Evolutionary conservation across 2,113 vertebrate genomes (phyloP), one percentile per base, ranked within the genome.

Genomic region (Sarotherodon lohbergeri): DNA sequence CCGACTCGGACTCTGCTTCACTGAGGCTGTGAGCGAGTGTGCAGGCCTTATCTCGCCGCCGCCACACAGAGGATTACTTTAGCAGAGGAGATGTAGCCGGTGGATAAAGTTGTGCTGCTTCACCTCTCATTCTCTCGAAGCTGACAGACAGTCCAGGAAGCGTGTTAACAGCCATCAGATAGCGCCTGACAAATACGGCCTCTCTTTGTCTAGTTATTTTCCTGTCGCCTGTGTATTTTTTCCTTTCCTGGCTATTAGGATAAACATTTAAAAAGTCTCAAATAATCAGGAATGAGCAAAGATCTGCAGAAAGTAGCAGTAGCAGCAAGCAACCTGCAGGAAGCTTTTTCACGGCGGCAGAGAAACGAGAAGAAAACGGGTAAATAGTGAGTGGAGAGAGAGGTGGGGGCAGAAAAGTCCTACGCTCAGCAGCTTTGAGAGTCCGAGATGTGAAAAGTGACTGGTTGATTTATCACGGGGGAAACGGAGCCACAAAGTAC

Each of bases 391-490:
- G 87, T n/a, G 63, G 4, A 81, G 19, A 29, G 41, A 48, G 68
- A 76, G 41, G 41, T 76, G 66, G 50, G 50, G 73, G 59, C 52
- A 8, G 11, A 90, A 95, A 95, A 96, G 90, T 83, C 94, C 96
- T 95, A 88, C 94, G 89, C 98, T 99, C 98, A 99, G 98, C 98
- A 99, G 96, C 97, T 98, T 97, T 97, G 95, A 97, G 96, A 95
- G 95, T 96, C 95, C 96, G 55, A 98, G 97, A 94, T 97, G 97
- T 97, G 96, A 97, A 95, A 97, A 97, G 97, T 97, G 98, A 98
- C 97, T 96, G 92, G 92, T 97, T 99, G 98, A 99, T 99, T 99
- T 99, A 99, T 99, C 97, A 97, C 97, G 93, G 97, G 95, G 96
- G 97, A 97, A 97, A 97, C 97, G 4, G 96, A 97, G 97, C 97